phyloP scores from a whole-genome alignment of 2,797 vertebrate species.

The Sparus aurata region DNA sequence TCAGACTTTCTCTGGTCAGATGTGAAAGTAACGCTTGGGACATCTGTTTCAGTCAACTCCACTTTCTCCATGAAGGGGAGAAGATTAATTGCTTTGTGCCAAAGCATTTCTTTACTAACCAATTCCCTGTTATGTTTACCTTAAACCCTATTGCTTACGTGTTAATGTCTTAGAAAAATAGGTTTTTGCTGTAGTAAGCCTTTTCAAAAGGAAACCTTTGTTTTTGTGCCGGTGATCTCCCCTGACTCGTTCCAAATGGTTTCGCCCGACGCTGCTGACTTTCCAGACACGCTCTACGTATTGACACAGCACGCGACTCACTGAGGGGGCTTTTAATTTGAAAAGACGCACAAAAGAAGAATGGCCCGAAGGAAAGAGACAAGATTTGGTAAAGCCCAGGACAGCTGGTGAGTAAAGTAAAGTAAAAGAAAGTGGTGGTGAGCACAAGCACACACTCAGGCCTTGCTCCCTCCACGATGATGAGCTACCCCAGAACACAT shows the following conservation, averaged over 20 bases:
- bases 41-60: conserved; percentile 76
- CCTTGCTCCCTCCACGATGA: conserved; percentile 6
- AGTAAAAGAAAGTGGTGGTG: conserved; percentile 2
- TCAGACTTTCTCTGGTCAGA: conserved; percentile 66
- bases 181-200: accelerated
- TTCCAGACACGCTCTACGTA: conserved; percentile 70
- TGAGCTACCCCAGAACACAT: neutral
- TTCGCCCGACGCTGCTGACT: conserved; percentile 50
- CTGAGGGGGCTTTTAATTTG: conserved; percentile 53
- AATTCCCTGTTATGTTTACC: neutral
- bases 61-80: conserved; percentile 21
- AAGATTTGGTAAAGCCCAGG: conserved; percentile 60
- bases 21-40: conserved; percentile 56
- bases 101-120: accelerated
- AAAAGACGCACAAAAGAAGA: conserved; percentile 64
- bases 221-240: accelerated
- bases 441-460: conserved; percentile 20
- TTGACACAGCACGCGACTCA: conserved; percentile 77
- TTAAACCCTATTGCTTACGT: accelerated
- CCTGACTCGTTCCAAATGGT: conserved; percentile 42
- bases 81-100: accelerated
- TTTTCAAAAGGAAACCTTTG: accelerated
- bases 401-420: conserved; percentile 75
- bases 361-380: conserved; percentile 38
- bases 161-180: accelerated